phyloP scores from a whole-genome alignment of 1,140 invertebrate species.

The Ips nitidus region DNA sequence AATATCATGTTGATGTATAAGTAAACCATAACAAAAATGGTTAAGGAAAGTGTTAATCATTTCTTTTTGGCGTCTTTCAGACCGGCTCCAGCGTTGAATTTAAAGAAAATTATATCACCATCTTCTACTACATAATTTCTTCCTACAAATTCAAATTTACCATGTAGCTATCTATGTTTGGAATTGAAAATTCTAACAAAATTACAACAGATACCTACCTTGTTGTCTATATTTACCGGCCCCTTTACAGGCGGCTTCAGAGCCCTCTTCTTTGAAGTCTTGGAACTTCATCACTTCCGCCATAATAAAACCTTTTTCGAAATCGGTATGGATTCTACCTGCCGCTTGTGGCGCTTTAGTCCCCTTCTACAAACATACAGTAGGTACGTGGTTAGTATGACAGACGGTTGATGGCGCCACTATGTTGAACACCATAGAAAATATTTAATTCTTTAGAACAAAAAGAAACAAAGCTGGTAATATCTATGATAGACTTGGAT shows the following conservation, averaged over 20 bases:
- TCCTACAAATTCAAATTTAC: constrained; percentile 67
- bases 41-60: constrained; percentile 56
- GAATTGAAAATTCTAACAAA: neutral
- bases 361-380: constrained; percentile 72
- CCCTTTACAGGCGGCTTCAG: constrained; percentile 85
- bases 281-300: constrained; percentile 99
- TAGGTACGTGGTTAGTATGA: too few relatives aligned
- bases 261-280: constrained; percentile 96
- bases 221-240: constrained; percentile 60
- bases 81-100: constrained; percentile 98
- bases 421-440: too few relatives aligned
- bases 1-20: constrained; percentile 61
- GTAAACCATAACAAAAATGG: constrained; percentile 48
- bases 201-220: constrained; percentile 16
- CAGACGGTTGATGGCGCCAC: too few relatives aligned
- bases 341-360: constrained; percentile 98
- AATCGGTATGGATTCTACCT: constrained; percentile 97
- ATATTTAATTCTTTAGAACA: too few relatives aligned
- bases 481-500: too few relatives aligned
- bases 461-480: too few relatives aligned
- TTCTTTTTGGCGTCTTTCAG: constrained; percentile 89
- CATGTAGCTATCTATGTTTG: neutral
- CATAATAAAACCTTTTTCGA: constrained; percentile 99
- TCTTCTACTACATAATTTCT: constrained; percentile 96
- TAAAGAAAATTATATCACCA: constrained; percentile 99